Conservation (phyloP, 2,888 invertebrate species). For the Lepidochrysops patricia region DNA sequence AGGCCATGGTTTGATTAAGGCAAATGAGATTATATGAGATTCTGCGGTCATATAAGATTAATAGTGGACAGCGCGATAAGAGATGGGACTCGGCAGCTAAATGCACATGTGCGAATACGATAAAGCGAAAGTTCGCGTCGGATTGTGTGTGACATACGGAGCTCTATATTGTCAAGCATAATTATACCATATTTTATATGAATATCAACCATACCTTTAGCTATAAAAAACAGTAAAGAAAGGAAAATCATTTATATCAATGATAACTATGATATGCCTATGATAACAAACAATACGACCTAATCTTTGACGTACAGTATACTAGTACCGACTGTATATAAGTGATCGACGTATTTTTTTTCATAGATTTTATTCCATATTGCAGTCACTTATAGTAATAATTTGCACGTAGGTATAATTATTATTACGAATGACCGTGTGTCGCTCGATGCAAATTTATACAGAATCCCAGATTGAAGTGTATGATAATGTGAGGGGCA, state of each 20-base stretch:
- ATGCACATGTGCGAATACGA: conserved; percentile 73
- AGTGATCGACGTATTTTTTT: too few species aligned
- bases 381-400: too few species aligned
- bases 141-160: conserved; percentile 28
- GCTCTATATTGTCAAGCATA: neutral
- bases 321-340: too few species aligned
- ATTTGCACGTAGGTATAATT: neutral
- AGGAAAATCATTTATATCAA: too few species aligned
- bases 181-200: too few species aligned
- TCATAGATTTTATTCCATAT: too few species aligned
- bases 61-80: conserved; percentile 66
- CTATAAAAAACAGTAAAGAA: too few species aligned
- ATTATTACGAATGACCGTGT: conserved; percentile 29
- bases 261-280: too few species aligned
- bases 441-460: conserved; percentile 45
- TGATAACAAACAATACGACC: too few species aligned
- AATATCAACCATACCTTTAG: too few species aligned
- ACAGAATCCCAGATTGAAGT: conserved; percentile 53
- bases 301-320: too few species aligned
- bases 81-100: conserved; percentile 69
- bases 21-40: too few species aligned
- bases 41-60: conserved; percentile 61
- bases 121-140: conserved; percentile 57
- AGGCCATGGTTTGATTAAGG: conserved; percentile 61
- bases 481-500: conserved; percentile 51